Evolutionary conservation across 2,888 invertebrate genomes (phyloP), one percentile per base, ranked within the genome.

Genomic region (Lapara coniferarum): DNA sequence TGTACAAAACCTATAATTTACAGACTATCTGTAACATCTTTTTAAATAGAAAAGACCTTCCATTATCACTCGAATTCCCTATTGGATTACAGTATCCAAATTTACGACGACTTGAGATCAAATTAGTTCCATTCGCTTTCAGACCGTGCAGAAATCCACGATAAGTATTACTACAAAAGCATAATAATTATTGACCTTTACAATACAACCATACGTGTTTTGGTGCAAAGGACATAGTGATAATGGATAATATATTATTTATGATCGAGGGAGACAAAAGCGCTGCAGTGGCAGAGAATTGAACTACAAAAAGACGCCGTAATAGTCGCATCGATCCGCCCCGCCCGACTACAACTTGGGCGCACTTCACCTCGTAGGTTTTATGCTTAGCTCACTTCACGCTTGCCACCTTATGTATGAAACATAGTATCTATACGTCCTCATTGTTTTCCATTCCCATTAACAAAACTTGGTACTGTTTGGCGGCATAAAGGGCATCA

Each of bases 381-480:
- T 73, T 80, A 80, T 78, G 73, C 77, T 75, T 85, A 80, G 86
- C 92, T 91, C 86, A 91, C 90, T 92, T 92, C 91, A 90, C 85
- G 77, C 78, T 79, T 81, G 75, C 82, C 79, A 76, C 73, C 71
- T 73, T 85, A 90, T 90, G 87, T 90, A 91, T 91, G 91, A 89
- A 89, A 85, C 89, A 85, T 91, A 91, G 86, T 91, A 91, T 87
- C 85, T 90, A 90, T 89, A 90, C 87, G 84, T 82, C 79, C 81
- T 81, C 88, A 87, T 88, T 90, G 89, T 91, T 89, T 89, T 86
- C 87, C 84, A 85, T 85, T 81, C 84, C 82, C 83, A 87, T 90
- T 89, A 89, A 89, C 87, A 85, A 89, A 89, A 85, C 83, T 85
- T 86, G 79, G 82, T 82, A 85, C 79, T 79, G 83, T 82, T 85